Base-by-base conservation (phyloP, 2,797 vertebrate genomes). In the Propithecus deckenii region DNA sequence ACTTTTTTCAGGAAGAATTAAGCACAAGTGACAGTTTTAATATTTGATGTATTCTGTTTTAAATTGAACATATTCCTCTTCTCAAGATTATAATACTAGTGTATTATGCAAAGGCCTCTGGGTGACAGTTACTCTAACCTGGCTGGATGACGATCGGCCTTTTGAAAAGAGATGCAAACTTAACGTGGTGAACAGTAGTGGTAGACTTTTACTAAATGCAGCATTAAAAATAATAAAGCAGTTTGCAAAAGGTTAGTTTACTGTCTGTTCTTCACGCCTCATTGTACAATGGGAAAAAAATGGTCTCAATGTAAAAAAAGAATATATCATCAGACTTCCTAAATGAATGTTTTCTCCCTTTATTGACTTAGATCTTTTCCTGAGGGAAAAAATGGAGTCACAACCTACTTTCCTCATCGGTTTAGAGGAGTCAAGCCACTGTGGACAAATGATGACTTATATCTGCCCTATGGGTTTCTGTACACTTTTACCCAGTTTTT, bases 141-240 rank as follows among this genome's bases (percentile, higher is more conserved):
- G 23, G 46, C 57, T 38, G 72, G 28, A 50, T 61, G n/a, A 91
- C 59, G 7, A 87, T 67, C 23, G 71, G 52, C 41, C 32, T 92
- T 97, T 93, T 46, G 18, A 69, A 89, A 88, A 86, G 48, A 90
- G 57, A 59, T 32, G 46, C 89, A 85, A 95, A 86, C n/a, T 78
- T 84, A 57, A 48, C 57, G 46, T 30, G 63, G 72, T 75, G 63
- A 92, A 93, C 38, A 84, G 15, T 55, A 41, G 14, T 41, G 50
- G 52, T 46, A 83, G 52, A 25, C 43, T 93, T 89, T 88, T 57
- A 57, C 8, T 84, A 79, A 91, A 86, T 61, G 43, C 61, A 85
- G 1, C 67, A 55, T 69, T 86, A 35, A 69, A 91, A 50, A 74
- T 90, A 89, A 94, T 65, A 79, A 69, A 95, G 46, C 52, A 23